Conservation (phyloP, 2,888 invertebrate genomes). For the Craniophora ligustri region DNA sequence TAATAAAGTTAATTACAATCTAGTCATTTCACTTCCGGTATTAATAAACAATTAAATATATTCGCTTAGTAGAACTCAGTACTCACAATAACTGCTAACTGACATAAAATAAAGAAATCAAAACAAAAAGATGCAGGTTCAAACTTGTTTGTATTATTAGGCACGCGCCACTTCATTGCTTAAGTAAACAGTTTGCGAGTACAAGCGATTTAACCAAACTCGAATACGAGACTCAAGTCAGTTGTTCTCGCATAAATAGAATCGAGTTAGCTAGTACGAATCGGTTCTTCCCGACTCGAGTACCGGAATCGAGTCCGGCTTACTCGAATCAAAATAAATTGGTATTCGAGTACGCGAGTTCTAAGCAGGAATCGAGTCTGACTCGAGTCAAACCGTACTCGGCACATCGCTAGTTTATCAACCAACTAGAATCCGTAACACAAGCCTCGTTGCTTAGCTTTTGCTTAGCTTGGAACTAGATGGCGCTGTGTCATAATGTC, state of each 20-base stretch:
- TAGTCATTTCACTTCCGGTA: background rate
- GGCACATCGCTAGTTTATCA: too few species aligned
- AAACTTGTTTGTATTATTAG: constrained; percentile 20
- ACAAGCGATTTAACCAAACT: constrained; percentile 16
- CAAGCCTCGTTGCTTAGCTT: too few species aligned
- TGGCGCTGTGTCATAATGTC: too few species aligned
- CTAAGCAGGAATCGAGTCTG: constrained; percentile 7
- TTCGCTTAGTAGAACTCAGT: constrained; percentile 1
- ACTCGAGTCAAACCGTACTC: too few species aligned
- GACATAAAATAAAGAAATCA: constrained; percentile 14
- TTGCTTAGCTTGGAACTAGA: too few species aligned
- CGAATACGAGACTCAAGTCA: constrained; percentile 17
- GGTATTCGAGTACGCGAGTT: constrained; percentile 25
- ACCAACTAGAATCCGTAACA: too few species aligned
- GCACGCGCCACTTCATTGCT: constrained; percentile 9
- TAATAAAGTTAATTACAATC: too few species aligned
- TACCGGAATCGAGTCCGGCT: constrained; percentile 29
- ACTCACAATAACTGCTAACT: constrained; percentile 8
- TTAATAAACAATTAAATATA: background rate
- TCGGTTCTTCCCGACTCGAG: constrained; percentile 27
- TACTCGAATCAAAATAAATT: constrained; percentile 32
- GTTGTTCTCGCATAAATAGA: constrained; percentile 19
- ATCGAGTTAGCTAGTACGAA: constrained; percentile 9
- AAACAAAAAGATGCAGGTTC: constrained; percentile 13
- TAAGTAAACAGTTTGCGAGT: constrained; percentile 17